A percentile compares a stretch with the other conserved stretches of the same genome.
Evolutionary conservation across 2,113 vertebrate genomes (phyloP).

Genomic region (Sporophila hypoxantha): DNA sequence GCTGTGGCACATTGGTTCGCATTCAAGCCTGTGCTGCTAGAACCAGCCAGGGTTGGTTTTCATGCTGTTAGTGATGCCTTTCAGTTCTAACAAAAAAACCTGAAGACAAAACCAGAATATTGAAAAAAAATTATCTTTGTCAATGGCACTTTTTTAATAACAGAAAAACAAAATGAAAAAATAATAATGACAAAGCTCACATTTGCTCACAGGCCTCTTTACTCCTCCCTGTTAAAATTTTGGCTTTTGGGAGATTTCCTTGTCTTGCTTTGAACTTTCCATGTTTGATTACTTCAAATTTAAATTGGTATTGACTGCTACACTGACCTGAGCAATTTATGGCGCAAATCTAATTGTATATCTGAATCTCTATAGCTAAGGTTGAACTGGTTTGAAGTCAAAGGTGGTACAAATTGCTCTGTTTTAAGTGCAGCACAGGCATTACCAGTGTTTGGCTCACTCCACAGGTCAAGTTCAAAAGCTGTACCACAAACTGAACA

Average conservation of each 20-base stretch:
- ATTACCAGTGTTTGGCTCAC: background rate
- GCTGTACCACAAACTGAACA: background rate
- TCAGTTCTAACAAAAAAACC: background rate
- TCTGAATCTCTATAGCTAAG: background rate
- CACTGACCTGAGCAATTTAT: background rate
- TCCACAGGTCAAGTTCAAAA: background rate
- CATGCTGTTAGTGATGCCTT: background rate
- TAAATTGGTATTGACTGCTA: background rate
- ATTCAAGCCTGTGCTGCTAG: background rate
- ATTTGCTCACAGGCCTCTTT: background rate
- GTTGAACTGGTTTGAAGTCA: background rate
- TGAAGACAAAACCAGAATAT: background rate
- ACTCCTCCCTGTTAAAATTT: background rate
- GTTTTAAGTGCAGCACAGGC: background rate
- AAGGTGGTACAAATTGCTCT: background rate
- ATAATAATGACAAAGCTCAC: background rate
- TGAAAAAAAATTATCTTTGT: background rate
- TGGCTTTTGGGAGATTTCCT: background rate
- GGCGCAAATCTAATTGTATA: background rate
- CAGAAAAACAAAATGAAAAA: background rate
- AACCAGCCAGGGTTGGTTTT: background rate
- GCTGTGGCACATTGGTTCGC: fast-evolving
- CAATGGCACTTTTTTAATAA: background rate
- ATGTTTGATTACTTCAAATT: background rate
- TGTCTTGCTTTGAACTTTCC: background rate